Evolutionary conservation across 2,888 invertebrate genomes (phyloP).

Genomic region (Gerris lacustris): DNA sequence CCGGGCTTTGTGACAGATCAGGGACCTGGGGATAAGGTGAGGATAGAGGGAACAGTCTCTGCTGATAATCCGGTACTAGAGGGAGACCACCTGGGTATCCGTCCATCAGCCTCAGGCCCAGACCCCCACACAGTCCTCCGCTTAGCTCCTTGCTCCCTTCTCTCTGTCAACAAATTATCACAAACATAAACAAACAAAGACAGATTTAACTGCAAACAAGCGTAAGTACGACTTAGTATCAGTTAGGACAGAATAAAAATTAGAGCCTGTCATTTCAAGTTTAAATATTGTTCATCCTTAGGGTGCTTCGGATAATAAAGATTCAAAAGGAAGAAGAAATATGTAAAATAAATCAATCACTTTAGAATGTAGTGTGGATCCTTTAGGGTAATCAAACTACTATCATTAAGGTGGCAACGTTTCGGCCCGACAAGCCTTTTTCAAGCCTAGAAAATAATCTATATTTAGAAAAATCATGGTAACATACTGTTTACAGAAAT

Average conservation of each 20-base stretch:
- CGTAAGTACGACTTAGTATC: neutral
- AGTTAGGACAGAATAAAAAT: neutral
- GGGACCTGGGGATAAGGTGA: neutral
- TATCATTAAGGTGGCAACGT: no score
- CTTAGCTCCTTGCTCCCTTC: conserved; percentile 32
- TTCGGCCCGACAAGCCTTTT: no score
- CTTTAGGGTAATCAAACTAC: no score
- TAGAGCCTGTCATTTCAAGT: no score
- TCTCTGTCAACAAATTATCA: conserved; percentile 22
- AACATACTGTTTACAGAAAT: no score
- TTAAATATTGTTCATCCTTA: no score
- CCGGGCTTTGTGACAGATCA: neutral
- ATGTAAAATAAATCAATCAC: no score
- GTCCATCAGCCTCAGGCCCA: conserved; percentile 44
- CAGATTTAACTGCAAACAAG: neutral
- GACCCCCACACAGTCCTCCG: conserved; percentile 48
- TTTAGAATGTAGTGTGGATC: no score
- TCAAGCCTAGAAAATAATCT: no score
- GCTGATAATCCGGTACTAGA: conserved; percentile 4
- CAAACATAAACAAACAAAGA: neutral
- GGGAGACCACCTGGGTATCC: conserved; percentile 42
- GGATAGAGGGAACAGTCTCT: neutral
- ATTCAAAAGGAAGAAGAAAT: no score
- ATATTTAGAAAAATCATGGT: no score
- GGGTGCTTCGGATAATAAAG: no score